Percentiles rank a stretch among this genome's conserved stretches.
These are phyloP conservation scores for Mongoloraphidia duomilia DNA, from an alignment of 2,888 invertebrate species.

Conservation along the genomic window DNA sequence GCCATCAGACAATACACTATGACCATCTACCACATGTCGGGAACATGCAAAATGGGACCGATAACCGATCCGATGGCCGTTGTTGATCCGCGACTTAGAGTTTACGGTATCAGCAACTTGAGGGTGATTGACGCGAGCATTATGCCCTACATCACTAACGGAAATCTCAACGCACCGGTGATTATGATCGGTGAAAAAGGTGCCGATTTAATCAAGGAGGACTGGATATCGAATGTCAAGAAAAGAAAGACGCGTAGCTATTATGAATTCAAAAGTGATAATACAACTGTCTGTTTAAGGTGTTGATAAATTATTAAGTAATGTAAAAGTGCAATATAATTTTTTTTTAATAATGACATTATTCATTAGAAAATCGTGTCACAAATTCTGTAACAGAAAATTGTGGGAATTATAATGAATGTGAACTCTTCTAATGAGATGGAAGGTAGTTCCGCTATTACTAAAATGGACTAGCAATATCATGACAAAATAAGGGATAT, in stretches of 20 bases:
- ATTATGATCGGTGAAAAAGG: slow-evolving; percentile 83
- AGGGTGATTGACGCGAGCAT: slow-evolving; percentile 78
- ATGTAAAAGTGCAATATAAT: too few relatives aligned
- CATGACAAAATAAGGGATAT: too few relatives aligned
- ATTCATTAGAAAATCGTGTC: too few relatives aligned
- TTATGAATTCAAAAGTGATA: too few relatives aligned
- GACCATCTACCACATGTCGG: slow-evolving; percentile 77
- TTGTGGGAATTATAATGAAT: too few relatives aligned
- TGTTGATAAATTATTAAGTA: too few relatives aligned
- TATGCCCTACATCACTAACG: slow-evolving; percentile 76
- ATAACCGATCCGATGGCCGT: slow-evolving; percentile 62
- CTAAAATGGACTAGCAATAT: too few relatives aligned
- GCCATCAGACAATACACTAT: slow-evolving; percentile 70
- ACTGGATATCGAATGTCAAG: slow-evolving; percentile 35
- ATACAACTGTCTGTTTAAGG: too few relatives aligned
- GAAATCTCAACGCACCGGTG: slow-evolving; percentile 76
- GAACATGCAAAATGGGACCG: slow-evolving; percentile 77
- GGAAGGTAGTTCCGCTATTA: too few relatives aligned
- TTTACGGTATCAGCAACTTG: slow-evolving; percentile 62
- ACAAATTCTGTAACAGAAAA: too few relatives aligned
- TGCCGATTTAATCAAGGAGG: slow-evolving; percentile 62
- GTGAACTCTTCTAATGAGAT: too few relatives aligned
- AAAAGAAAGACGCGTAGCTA: slow-evolving; percentile 14
- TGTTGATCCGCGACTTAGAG: slow-evolving; percentile 60
- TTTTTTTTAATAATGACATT: too few relatives aligned